A percentile compares a stretch with the other conserved stretches of the same genome.
Evolutionary conservation across 2,797 vertebrate genomes (phyloP).

Genomic region (Gambusia yucatana): DNA sequence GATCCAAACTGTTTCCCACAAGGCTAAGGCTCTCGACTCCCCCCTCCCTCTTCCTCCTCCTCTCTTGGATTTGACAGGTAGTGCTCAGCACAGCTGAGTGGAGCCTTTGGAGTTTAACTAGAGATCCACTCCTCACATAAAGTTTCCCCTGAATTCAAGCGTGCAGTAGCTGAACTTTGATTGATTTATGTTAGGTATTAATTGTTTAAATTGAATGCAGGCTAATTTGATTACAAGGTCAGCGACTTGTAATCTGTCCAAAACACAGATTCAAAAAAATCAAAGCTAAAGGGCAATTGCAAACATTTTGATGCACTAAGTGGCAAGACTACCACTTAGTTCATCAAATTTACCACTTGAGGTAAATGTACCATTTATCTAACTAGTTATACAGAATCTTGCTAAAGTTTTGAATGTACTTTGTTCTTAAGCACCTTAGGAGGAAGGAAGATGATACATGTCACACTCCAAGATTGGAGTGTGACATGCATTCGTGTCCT

Average conservation of each 20-base stretch:
- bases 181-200: conserved; percentile 57
- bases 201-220: conserved; percentile 62
- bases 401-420: background rate
- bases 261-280: conserved; percentile 25
- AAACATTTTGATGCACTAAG: background rate
- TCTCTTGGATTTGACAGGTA: conserved; percentile 57
- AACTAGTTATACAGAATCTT: background rate
- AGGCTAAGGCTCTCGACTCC: conserved; percentile 47
- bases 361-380: background rate
- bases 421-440: background rate
- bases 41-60: background rate
- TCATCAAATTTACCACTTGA: background rate
- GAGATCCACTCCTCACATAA: conserved; percentile 67
- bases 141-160: conserved; percentile 63
- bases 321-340: background rate
- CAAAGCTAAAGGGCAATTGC: background rate
- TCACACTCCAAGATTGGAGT: background rate
- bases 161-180: conserved; percentile 72
- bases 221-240: conserved; percentile 65
- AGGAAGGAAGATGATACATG: background rate
- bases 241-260: conserved; percentile 37
- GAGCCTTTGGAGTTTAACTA: conserved; percentile 47
- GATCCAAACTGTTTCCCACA: conserved; percentile 63
- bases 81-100: conserved; percentile 52
- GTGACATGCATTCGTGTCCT: background rate